Conservation (phyloP, 1,140 invertebrate species). For the Chelonus insularis region DNA sequence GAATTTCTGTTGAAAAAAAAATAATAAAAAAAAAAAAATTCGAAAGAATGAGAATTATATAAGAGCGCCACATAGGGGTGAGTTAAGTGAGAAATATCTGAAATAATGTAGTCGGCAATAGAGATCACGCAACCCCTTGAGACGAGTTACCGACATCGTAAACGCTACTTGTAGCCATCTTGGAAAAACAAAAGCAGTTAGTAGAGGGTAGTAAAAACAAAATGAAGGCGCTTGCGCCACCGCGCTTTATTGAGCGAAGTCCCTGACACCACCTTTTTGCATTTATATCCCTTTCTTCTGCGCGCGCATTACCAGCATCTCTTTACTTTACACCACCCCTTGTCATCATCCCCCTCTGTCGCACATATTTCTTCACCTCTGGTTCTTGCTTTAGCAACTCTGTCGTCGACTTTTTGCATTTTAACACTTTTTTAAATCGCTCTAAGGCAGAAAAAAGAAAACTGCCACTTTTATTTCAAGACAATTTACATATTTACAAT, state of each 20-base stretch:
- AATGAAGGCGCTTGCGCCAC: constrained; percentile 58
- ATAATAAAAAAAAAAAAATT: not conserved
- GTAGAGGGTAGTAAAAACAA: constrained; percentile 50
- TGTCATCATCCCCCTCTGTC: constrained; percentile 1
- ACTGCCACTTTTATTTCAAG: not conserved
- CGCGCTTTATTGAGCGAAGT: constrained; percentile 51
- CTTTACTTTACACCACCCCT: constrained; percentile 15
- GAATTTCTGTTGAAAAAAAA: no score
- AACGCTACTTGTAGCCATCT: constrained; percentile 43
- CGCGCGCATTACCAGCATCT: constrained; percentile 24
- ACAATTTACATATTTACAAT: no score
- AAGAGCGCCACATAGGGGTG: constrained; percentile 40
- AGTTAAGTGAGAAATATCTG: constrained; percentile 7
- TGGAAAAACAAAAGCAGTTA: constrained; percentile 47
- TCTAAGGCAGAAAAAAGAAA: not conserved
- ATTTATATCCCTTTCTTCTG: constrained; percentile 36
- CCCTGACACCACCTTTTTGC: constrained; percentile 48
- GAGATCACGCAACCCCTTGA: constrained; percentile 35
- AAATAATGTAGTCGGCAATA: constrained; percentile 38
- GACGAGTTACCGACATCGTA: constrained; percentile 42
- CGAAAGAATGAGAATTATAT: constrained; percentile 23
- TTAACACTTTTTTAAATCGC: constrained; percentile 44
- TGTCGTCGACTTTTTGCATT: constrained; percentile 36
- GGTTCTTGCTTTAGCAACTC: constrained; percentile 19
- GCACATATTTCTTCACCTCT: constrained; percentile 26